Percentiles rank a stretch among this genome's conserved stretches.
Evolutionary conservation across 1,140 invertebrate species (phyloP).

Genomic region (Rhopalosiphum maidis): DNA sequence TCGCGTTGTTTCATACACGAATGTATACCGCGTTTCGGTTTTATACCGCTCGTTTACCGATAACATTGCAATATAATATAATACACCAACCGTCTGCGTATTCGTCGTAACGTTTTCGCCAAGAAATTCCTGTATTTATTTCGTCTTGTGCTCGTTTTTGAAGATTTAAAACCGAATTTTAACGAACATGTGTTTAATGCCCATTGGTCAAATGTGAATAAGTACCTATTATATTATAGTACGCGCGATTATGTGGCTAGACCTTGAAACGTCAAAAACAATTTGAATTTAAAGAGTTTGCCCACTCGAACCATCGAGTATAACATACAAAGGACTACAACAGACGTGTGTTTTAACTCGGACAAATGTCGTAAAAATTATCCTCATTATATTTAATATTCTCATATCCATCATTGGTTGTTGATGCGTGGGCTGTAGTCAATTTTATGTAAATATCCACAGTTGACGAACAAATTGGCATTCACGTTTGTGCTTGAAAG

Average conservation of each 20-base stretch:
- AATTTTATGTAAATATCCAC: background rate
- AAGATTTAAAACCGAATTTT: background rate
- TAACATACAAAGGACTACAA: background rate
- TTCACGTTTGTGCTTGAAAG: background rate
- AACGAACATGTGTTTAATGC: background rate
- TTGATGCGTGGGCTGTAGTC: background rate
- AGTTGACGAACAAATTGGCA: background rate
- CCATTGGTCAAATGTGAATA: background rate
- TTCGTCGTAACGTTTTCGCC: background rate
- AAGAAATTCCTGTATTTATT: background rate
- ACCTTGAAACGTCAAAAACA: constrained; percentile 5
- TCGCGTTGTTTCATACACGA: background rate
- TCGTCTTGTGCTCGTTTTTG: background rate
- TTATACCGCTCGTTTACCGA: background rate
- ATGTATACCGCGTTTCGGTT: constrained; percentile 27
- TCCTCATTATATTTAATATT: constrained; percentile 31
- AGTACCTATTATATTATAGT: background rate
- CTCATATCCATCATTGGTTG: background rate
- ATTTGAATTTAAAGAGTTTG: constrained; percentile 19
- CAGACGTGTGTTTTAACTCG: background rate
- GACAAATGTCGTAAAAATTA: constrained; percentile 16
- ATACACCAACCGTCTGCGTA: background rate
- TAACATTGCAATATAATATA: background rate
- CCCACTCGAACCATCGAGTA: background rate
- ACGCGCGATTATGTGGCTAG: background rate